These are phyloP conservation scores for Enteromius paludinosus DNA, from an alignment of 2,797 vertebrate species.

Conservation along the genomic window DNA sequence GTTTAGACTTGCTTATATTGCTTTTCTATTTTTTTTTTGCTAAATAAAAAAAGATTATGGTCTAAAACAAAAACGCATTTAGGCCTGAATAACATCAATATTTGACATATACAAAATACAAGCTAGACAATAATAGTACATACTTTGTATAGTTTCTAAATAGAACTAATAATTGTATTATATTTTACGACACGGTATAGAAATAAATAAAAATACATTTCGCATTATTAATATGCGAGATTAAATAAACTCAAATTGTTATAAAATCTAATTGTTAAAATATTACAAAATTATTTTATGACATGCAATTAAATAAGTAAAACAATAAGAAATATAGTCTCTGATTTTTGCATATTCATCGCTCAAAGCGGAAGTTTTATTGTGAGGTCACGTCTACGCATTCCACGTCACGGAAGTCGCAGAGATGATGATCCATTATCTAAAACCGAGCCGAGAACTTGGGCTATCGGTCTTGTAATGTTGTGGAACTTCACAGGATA, in stretches of 20 bases:
- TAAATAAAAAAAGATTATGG: background rate
- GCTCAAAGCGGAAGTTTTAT: conserved; percentile 38
- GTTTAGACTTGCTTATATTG: too few species aligned
- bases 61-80: background rate
- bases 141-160: background rate
- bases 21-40: background rate
- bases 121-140: background rate
- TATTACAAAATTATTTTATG: background rate
- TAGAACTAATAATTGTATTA: background rate
- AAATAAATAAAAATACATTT: background rate
- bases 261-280: background rate
- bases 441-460: conserved; percentile 19
- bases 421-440: conserved; percentile 41
- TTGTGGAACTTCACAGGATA: background rate
- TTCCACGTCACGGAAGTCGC: conserved; percentile 42
- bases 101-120: background rate
- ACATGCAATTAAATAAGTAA: background rate
- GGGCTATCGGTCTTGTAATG: conserved; percentile 2
- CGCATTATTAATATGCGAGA: background rate
- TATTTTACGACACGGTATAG: background rate
- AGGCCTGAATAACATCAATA: background rate
- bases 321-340: background rate
- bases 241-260: background rate
- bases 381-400: conserved; percentile 43
- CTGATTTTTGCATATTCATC: conserved; percentile 19